Base-by-base conservation (phyloP, 2,888 invertebrate species). In the Hyalella azteca region DNA sequence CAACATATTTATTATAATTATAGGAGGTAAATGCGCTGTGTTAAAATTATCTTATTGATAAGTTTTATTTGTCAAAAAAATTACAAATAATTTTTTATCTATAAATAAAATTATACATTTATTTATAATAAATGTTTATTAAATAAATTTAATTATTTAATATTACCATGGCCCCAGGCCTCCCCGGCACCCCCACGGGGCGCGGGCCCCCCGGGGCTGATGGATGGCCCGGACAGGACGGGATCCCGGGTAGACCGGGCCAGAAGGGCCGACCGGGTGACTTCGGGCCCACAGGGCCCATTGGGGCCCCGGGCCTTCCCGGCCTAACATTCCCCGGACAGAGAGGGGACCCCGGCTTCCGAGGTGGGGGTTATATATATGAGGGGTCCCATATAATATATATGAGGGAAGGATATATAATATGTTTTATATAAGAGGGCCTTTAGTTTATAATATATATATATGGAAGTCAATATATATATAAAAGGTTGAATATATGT, bases 331-430 rank as follows among this genome's bases (percentile, higher is more conserved):
- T 86, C 2, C 87, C 87, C 1, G 90, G 90, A 3, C 73, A 77
- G 0, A 89, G 89, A 85, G 92, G 93, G 75, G 90, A 90, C 78
- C 85, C 85, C 0, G 91, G 91, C 29, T 89, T 89, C 29, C 85
- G 88, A 60, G 91, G 91, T 50, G 85, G 89, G 36, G 87, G 89
- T 80, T 91, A 91, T n/a, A n/a, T n/a, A n/a, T n/a, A n/a, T n/a
- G n/a, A n/a, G n/a, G n/a, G n/a, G n/a, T n/a, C n/a, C n/a, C n/a
- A n/a, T n/a, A n/a, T n/a, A n/a, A n/a, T n/a, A n/a, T n/a, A n/a
- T n/a, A n/a, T n/a, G n/a, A n/a, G n/a, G n/a, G n/a, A n/a, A n/a
- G n/a, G n/a, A n/a, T n/a, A n/a, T n/a, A n/a, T n/a, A n/a, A n/a
- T n/a, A n/a, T n/a, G n/a, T n/a, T n/a, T n/a, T n/a, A n/a, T n/a